Evolutionary conservation across 2,888 invertebrate species (phyloP).

Genomic region (Microplitis deprimator): DNA sequence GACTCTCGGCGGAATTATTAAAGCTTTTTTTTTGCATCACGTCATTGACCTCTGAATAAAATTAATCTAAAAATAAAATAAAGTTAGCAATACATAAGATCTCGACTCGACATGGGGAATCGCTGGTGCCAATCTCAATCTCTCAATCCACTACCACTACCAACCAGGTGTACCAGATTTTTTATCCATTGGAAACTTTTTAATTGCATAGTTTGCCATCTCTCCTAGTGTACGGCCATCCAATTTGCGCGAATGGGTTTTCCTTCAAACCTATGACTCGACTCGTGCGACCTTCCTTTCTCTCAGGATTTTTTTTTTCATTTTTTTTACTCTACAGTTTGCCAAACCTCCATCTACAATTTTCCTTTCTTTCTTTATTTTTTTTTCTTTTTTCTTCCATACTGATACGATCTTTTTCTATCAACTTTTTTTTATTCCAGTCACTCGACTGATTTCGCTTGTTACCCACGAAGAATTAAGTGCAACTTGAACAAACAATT

Average conservation of each 20-base stretch:
- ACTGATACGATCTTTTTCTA: constrained; percentile 13
- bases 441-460: constrained; percentile 42
- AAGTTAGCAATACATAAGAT: background rate
- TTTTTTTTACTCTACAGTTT: constrained; percentile 38
- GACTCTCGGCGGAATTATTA: background rate
- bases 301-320: constrained; percentile 29
- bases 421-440: constrained; percentile 35
- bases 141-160: constrained; percentile 28
- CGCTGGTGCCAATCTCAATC: constrained; percentile 35
- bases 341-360: constrained; percentile 47
- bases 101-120: background rate
- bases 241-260: constrained; percentile 67
- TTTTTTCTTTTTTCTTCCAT: constrained; percentile 28
- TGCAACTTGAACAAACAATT: constrained; percentile 50
- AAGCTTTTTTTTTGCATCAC: constrained; percentile 1
- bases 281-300: constrained; percentile 39
- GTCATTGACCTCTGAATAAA: background rate
- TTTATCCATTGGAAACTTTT: constrained; percentile 63
- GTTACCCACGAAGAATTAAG: constrained; percentile 45
- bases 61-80: background rate
- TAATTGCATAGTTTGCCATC: constrained; percentile 62
- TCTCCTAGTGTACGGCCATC: constrained; percentile 56
- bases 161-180: constrained; percentile 18
- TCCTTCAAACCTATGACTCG: constrained; percentile 56
- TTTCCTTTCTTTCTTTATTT: constrained; percentile 44